phyloP scores from a whole-genome alignment of 2,888 invertebrate genomes.

The Aleiodes testaceus region DNA sequence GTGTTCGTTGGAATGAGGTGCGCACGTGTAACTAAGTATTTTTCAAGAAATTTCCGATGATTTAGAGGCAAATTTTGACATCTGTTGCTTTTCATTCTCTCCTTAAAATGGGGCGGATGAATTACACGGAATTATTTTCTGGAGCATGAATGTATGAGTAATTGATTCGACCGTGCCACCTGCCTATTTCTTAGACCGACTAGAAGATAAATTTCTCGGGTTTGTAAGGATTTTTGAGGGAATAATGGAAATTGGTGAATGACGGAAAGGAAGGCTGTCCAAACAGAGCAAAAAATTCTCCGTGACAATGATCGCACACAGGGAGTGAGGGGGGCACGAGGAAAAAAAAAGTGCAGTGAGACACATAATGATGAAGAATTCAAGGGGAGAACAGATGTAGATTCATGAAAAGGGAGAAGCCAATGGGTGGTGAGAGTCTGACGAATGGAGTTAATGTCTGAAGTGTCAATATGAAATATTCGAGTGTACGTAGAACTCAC shows the following conservation, averaged over 20 bases:
- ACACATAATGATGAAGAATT: slow-evolving; percentile 43
- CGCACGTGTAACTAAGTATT: too few relatives aligned
- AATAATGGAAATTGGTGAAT: slow-evolving; percentile 33
- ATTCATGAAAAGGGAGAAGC: slow-evolving; percentile 38
- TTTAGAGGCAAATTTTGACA: background rate
- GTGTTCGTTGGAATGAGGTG: too few relatives aligned
- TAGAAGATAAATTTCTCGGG: background rate
- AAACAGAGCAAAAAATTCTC: slow-evolving; percentile 45
- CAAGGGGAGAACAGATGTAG: slow-evolving; percentile 30
- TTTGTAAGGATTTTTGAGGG: background rate
- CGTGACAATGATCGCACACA: slow-evolving; percentile 44
- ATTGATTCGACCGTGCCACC: slow-evolving; percentile 42
- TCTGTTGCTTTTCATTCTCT: background rate
- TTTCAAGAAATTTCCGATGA: background rate
- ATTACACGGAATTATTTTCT: slow-evolving; percentile 16
- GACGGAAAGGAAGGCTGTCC: slow-evolving; percentile 51
- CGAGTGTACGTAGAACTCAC: slow-evolving; percentile 54
- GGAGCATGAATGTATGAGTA: slow-evolving; percentile 34
- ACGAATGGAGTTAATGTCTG: slow-evolving; percentile 67
- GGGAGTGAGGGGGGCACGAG: slow-evolving; percentile 40
- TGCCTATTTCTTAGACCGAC: slow-evolving; percentile 32
- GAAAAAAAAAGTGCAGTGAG: slow-evolving; percentile 1
- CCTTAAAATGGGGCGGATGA: background rate
- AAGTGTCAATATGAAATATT: slow-evolving; percentile 69
- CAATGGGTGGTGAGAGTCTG: slow-evolving; percentile 56